phyloP scores from a whole-genome alignment of 2,888 invertebrate species.

The Ramazzottius varieornatus region DNA sequence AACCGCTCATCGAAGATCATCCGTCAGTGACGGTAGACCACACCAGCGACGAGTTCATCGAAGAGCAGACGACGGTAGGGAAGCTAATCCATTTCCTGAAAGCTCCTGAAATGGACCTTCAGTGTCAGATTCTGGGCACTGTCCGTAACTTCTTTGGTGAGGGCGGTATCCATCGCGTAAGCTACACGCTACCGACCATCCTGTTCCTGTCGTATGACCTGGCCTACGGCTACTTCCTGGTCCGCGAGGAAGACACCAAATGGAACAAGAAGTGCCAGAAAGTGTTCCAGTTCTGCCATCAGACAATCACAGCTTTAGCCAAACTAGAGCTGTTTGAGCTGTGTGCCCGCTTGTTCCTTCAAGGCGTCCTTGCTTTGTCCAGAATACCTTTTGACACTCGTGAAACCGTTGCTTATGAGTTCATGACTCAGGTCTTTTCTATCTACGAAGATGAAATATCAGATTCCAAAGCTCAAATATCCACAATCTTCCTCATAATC shows the following conservation, averaged over 20 bases:
- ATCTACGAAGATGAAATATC: constrained; percentile 94
- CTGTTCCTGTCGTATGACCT: constrained; percentile 75
- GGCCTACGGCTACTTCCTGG: constrained; percentile 50
- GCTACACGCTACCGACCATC: constrained; percentile 70
- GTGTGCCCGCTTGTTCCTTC: constrained; percentile 68
- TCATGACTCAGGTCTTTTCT: constrained; percentile 81
- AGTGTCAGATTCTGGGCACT: constrained; percentile 62
- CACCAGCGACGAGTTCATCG: constrained; percentile 77
- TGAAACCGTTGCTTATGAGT: constrained; percentile 93
- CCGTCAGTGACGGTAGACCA: constrained; percentile 32
- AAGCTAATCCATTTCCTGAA: constrained; percentile 26
- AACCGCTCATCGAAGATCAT: constrained; percentile 52
- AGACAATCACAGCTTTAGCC: constrained; percentile 69
- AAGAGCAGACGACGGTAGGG: constrained; percentile 71
- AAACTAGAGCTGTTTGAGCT: constrained; percentile 83
- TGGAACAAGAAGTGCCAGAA: constrained; percentile 97
- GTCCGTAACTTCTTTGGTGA: constrained; percentile 62
- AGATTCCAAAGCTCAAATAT: constrained; percentile 81
- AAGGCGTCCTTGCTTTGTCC: constrained; percentile 75
- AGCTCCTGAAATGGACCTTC: constrained; percentile 36
- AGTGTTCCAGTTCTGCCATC: constrained; percentile 90
- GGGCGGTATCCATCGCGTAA: constrained; percentile 66
- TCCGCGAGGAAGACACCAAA: constrained; percentile 61
- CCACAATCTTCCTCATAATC: constrained; percentile 78
- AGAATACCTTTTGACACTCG: constrained; percentile 75